These are phyloP conservation scores for Diarsia dahlii DNA, from an alignment of 2,888 invertebrate genomes.

Conservation along the genomic window DNA sequence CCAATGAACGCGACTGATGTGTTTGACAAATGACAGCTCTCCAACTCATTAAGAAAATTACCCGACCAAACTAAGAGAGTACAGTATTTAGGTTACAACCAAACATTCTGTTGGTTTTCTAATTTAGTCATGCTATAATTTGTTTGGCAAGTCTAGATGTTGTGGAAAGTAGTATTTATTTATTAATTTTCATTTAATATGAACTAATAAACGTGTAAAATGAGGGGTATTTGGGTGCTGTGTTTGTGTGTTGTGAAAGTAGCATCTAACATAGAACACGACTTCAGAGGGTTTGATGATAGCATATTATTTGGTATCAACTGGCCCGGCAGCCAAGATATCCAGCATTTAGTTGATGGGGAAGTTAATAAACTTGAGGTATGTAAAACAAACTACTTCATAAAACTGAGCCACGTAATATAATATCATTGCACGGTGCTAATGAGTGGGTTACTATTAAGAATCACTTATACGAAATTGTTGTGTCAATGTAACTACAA, in stretches of 20 bases:
- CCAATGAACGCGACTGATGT: conserved; percentile 36
- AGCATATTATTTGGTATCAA: conserved; percentile 94
- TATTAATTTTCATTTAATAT: conserved; percentile 56
- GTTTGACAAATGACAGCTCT: conserved; percentile 80
- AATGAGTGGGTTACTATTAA: too few species aligned
- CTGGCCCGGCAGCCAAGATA: conserved; percentile 91
- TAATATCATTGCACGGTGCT: not conserved
- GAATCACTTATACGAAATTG: too few species aligned
- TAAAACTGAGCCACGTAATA: not conserved
- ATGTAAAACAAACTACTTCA: not conserved
- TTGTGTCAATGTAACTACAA: too few species aligned
- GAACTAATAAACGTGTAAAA: conserved; percentile 66
- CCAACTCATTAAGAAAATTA: conserved; percentile 77
- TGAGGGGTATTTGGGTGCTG: conserved; percentile 76
- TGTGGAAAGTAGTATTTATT: conserved; percentile 30
- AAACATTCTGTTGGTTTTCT: not conserved
- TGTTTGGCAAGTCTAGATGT: conserved; percentile 39
- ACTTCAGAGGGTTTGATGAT: conserved; percentile 95
- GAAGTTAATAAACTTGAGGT: conserved; percentile 75
- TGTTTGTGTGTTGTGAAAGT: conserved; percentile 73
- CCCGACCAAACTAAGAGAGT: conserved; percentile 57
- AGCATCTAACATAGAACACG: conserved; percentile 86
- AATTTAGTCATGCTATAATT: conserved; percentile 42
- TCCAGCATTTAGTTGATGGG: conserved; percentile 77
- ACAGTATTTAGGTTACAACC: rapidly evolving